Conservation (phyloP, 64 coral and sea anemone genomes). For the Cladopsammia gracilis region DNA sequence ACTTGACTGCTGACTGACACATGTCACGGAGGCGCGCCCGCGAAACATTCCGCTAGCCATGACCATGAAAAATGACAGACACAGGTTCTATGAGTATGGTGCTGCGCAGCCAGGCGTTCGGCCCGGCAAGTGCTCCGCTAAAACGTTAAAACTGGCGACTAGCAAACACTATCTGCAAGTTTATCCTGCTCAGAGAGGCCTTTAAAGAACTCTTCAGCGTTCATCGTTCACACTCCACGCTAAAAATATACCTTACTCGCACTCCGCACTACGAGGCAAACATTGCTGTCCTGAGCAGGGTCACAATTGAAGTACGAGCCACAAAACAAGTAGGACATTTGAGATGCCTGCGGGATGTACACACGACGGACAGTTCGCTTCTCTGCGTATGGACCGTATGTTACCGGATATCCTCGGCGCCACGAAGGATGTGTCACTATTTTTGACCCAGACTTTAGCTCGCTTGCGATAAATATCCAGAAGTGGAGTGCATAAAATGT, state of each 20-base stretch:
- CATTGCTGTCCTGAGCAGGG: conserved; percentile 41
- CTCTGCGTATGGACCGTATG: not conserved
- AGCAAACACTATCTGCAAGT: conserved; percentile 59
- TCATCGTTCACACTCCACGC: conserved; percentile 43
- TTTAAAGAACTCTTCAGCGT: conserved; percentile 52
- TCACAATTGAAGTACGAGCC: conserved; percentile 76
- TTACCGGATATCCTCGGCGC: conserved; percentile 56
- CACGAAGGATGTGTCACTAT: conserved; percentile 1
- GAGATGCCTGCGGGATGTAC: conserved; percentile 76
- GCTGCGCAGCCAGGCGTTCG: too few species aligned
- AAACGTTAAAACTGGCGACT: not conserved
- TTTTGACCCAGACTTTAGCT: not conserved
- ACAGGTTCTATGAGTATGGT: too few species aligned
- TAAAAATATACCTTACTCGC: not conserved
- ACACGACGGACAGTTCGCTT: conserved; percentile 59
- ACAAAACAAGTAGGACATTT: conserved; percentile 77
- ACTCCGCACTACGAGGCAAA: conserved; percentile 25
- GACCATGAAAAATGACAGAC: too few species aligned
- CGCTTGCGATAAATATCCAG: not conserved
- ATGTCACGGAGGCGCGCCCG: too few species aligned
- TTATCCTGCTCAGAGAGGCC: conserved; percentile 56
- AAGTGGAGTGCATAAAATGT: not conserved
- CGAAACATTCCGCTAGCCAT: too few species aligned
- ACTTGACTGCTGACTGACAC: too few species aligned
- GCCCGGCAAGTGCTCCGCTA: too few species aligned